Conservation (phyloP, 2,797 vertebrate genomes). For the Pipistrellus kuhlii region DNA sequence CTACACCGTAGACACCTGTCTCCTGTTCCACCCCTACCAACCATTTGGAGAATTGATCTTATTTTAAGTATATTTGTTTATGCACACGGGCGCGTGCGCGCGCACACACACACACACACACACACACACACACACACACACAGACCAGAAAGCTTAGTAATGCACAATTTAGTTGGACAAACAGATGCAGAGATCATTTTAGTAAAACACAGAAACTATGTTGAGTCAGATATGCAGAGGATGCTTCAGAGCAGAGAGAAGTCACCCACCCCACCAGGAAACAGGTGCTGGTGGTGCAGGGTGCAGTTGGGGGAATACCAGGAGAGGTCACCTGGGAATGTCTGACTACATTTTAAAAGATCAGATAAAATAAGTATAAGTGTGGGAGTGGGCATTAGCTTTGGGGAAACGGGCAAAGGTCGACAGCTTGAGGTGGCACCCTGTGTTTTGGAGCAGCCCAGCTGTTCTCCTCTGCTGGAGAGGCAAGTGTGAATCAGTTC, state of each 20-base stretch:
- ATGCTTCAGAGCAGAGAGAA: neutral
- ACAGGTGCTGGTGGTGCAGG: neutral
- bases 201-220: neutral
- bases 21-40: conserved; percentile 14
- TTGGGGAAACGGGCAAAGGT: conserved; percentile 33
- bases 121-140: neutral
- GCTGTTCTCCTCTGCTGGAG: neutral
- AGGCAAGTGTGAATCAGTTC: conserved; percentile 13
- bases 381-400: neutral
- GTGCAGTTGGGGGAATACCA: neutral
- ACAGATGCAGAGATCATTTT: conserved; percentile 11
- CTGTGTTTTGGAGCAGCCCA: neutral
- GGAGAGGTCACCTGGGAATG: neutral
- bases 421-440: neutral
- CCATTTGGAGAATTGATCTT: conserved; percentile 38
- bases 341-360: conserved; percentile 46
- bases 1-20: neutral
- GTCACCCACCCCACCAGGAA: neutral
- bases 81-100: too few relatives aligned
- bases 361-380: neutral
- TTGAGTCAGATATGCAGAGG: neutral
- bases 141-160: neutral
- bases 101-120: too few relatives aligned
- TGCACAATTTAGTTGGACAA: neutral
- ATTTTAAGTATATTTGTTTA: conserved; percentile 22